Evolutionary conservation across 2,888 invertebrate species (phyloP), one percentile per base, ranked within the genome.

Genomic region (Nemotelus pantherinus): DNA sequence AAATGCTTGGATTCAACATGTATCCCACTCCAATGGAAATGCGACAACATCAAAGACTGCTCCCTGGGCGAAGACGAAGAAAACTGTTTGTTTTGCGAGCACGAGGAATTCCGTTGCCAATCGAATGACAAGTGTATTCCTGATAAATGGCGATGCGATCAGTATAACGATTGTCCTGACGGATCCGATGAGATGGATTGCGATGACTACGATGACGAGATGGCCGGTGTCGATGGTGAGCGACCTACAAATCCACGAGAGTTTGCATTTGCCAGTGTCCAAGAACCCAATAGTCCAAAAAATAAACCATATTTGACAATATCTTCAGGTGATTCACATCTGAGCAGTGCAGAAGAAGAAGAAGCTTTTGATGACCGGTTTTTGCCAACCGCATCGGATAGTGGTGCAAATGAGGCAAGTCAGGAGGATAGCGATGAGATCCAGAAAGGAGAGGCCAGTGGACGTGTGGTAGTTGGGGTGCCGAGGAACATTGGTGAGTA

Each of bases 171-270:
- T 83, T 93, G 93, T 80, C 85, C 88, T 3, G 89, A 88, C 79
- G 91, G 90, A 0, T 91, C 92, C 47, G 92, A 92, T 81, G 92
- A 93, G 82, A 83, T 85, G 2, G 85, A 88, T 60, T 93, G 92
- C 81, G 84, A 84, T 50, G 85, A 85, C 0, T 84, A 84, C 43
- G 85, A 85, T 2, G 80, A 80, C 6, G 84, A 85, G 72, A 82
- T 84, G 43, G 76, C 84, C 6, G 83, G 83, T 75, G 81, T 70
- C 25, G 77, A 74, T 10, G 77, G 77, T 47, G 85, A 85, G 77
- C 84, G 85, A 44, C 86, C 85, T 77, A 84, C 85, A 25, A 85
- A 85, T 44, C 85, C 86, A 0, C 81, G 85, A 45, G 81, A 85
- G 9, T 86, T 85, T 78, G 84, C 86, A 25, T 86, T 85, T 78